Conservation (phyloP, 2,113 vertebrate species). For the Equus quagga region DNA sequence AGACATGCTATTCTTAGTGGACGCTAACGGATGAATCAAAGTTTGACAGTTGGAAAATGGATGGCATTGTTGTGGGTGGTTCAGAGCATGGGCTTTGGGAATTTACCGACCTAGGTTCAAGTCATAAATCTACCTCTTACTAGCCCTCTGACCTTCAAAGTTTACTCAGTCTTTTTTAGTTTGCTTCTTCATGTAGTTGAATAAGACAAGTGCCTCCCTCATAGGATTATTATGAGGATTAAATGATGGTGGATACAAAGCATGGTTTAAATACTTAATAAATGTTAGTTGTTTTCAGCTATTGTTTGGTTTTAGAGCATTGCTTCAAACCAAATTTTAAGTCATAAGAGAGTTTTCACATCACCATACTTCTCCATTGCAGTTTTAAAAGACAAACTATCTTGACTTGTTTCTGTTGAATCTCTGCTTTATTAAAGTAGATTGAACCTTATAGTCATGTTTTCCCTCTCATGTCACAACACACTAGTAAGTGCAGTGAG, state of each 20-base stretch:
- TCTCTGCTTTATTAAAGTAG: slow-evolving; percentile 7
- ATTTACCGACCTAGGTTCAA: neutral
- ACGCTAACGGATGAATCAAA: neutral
- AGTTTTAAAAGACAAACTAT: neutral
- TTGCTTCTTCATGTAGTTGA: neutral
- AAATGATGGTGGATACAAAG: neutral
- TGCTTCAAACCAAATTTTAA: slow-evolving; percentile 1
- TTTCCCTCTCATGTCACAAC: neutral
- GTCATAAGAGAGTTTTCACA: neutral
- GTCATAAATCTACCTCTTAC: neutral
- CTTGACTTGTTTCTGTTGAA: neutral
- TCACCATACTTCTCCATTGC: neutral
- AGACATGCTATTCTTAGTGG: neutral
- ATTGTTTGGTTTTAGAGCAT: slow-evolving; percentile 3
- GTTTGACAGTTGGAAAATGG: neutral
- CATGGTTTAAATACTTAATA: neutral
- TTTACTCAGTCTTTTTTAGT: neutral
- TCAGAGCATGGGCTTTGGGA: neutral
- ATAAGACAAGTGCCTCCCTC: neutral
- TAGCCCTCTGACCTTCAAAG: neutral
- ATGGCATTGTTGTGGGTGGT: neutral
- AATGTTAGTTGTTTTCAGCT: neutral
- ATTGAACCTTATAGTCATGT: neutral
- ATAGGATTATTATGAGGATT: neutral
- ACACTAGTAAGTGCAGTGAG: neutral